Evolutionary conservation across 2,113 vertebrate species (phyloP).

Genomic region (Formicarius rufipectus): DNA sequence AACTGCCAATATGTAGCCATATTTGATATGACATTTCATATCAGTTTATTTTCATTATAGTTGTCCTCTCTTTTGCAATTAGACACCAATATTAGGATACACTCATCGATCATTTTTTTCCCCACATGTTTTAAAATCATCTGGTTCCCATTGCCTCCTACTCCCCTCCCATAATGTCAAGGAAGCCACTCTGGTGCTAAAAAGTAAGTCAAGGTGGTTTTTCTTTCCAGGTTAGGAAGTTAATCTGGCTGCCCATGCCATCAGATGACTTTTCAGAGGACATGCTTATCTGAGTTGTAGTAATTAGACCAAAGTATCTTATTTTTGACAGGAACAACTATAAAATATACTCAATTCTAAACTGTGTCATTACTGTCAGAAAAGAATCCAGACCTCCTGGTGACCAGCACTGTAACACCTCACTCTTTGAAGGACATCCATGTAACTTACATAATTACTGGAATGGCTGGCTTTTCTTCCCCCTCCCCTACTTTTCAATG

Average conservation of each 20-base stretch:
- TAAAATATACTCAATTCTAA: not conserved
- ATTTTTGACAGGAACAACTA: not conserved
- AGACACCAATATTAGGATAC: not conserved
- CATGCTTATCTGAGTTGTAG: not conserved
- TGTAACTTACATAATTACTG: not conserved
- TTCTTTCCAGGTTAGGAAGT: not conserved
- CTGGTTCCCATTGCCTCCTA: rapidly evolving
- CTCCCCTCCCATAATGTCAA: not conserved
- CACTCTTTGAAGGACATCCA: not conserved
- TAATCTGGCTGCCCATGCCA: not conserved
- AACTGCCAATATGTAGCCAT: not conserved
- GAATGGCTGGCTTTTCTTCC: not conserved
- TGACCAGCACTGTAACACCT: not conserved
- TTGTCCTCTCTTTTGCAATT: not conserved
- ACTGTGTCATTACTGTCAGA: not conserved
- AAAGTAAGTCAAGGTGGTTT: not conserved
- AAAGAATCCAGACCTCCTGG: not conserved
- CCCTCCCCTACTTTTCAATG: not conserved
- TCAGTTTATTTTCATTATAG: not conserved
- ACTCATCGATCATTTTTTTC: rapidly evolving
- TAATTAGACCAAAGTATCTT: not conserved
- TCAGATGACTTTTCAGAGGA: not conserved
- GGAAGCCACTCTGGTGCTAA: not conserved
- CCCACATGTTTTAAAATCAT: not conserved
- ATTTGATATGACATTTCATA: not conserved